Evolutionary conservation across 2,797 vertebrate species (phyloP).

Genomic region (Thripadectes ignobilis): DNA sequence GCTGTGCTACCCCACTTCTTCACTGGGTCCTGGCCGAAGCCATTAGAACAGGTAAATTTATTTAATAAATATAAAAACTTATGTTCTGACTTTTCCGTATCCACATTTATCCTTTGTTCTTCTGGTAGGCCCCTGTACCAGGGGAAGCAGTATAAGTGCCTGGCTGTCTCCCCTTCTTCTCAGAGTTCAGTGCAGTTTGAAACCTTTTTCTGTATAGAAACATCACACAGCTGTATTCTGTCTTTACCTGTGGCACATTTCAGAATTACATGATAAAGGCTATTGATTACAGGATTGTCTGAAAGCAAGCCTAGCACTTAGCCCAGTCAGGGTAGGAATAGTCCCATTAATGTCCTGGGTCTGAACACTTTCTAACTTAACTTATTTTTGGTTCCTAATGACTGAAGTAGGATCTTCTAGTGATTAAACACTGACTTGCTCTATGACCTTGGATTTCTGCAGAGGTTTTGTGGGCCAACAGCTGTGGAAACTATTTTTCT

Average conservation of each 20-base stretch:
- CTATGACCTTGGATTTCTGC: constrained; percentile 8
- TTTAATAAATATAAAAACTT: background rate
- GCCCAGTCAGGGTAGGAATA: background rate
- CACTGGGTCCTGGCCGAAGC: background rate
- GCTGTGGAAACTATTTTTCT: constrained; percentile 38
- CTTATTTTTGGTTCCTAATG: background rate
- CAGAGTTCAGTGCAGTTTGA: background rate
- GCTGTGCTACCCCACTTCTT: background rate
- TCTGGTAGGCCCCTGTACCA: background rate
- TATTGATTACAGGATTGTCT: background rate
- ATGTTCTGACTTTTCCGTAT: background rate
- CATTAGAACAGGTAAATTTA: background rate
- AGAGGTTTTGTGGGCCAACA: constrained; percentile 1
- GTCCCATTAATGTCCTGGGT: background rate
- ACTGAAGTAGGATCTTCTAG: background rate
- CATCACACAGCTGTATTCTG: background rate
- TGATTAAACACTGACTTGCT: constrained; percentile 29
- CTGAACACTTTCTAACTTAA: background rate
- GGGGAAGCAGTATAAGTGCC: background rate
- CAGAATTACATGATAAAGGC: background rate
- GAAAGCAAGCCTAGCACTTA: background rate
- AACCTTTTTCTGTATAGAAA: background rate
- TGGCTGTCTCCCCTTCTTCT: background rate
- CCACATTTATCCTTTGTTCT: background rate
- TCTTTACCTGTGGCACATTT: background rate